Evolutionary conservation across 2,888 invertebrate species (phyloP).

Genomic region (Chrysolina oricalcia): DNA sequence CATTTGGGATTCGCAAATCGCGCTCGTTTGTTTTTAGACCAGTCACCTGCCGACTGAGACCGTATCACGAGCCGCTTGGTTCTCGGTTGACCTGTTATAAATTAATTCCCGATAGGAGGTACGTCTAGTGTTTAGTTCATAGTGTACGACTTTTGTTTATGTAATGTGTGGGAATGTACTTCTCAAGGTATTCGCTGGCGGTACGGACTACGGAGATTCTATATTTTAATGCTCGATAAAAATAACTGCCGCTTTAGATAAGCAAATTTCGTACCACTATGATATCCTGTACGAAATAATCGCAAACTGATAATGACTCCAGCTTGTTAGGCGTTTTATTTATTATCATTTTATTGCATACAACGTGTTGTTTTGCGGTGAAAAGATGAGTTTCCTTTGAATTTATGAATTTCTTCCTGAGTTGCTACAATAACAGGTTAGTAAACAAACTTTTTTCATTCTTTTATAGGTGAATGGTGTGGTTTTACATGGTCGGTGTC

Average conservation of each 20-base stretch:
- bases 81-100: conserved; percentile 5
- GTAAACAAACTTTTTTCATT: conserved; percentile 60
- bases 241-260: conserved; percentile 52
- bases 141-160: conserved; percentile 6
- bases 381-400: conserved; percentile 55
- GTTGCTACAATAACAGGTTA: conserved; percentile 64
- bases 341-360: conserved; percentile 48
- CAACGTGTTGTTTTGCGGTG: conserved; percentile 47
- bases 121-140: conserved; percentile 17
- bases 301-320: conserved; percentile 52
- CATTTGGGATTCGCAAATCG: conserved; percentile 17
- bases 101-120: conserved; percentile 19
- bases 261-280: conserved; percentile 49
- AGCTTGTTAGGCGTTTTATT: conserved; percentile 53
- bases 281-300: conserved; percentile 53
- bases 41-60: conserved; percentile 23
- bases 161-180: conserved; percentile 30
- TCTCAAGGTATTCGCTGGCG: conserved; percentile 23
- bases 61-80: not conserved
- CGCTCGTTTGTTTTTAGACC: conserved; percentile 22
- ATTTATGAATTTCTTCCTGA: conserved; percentile 63
- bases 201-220: conserved; percentile 24
- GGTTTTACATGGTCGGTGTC: conserved; percentile 94
- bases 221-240: conserved; percentile 41
- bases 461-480: conserved; percentile 90